Evolutionary conservation across 2,888 invertebrate genomes (phyloP), one percentile per base, ranked within the genome.

Genomic region (Andrena bucephala): DNA sequence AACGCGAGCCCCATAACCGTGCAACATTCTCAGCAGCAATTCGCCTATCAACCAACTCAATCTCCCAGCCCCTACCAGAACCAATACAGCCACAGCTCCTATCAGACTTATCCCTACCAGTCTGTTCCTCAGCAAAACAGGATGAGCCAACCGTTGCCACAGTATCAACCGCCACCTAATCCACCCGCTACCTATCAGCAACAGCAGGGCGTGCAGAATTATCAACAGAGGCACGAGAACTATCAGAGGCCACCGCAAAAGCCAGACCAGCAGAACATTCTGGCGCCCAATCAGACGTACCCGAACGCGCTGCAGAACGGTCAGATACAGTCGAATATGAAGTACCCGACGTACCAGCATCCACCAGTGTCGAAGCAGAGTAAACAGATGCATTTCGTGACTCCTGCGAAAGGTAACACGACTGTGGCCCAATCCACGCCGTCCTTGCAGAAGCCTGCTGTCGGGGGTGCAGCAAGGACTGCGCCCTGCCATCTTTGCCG

Each of bases 401-500:
- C 96, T 0, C 96, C 96, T 10, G 96, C 97, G 2, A 97, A 97
- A 90, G 96, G 96, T 1, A 96, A 96, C 6, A 94, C 94, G 2
- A 27, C 94, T 92, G 82, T 95, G 95, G 90, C 96, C 95, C 91
- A 95, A 95, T 57, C 96, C 96, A 83, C 98, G 97, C 69, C 85
- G 66, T 54, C 86, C 27, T 54, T 88, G 31, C 88, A 86, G 36
- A 88, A 86, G 8, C 50, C 88, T 2, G 57, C 29, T 7, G 68
- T 83, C 7, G 52, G 71, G 2, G 52, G 63, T 1, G 3, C 72
- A 13, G 57, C 94, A 27, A 95, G 96, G 89, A 96, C 96, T 78
- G 95, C 96, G 10, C 96, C 96, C 79, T 98, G 98, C 93, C 97
- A 97, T 94, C 95, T 99, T 89, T 99, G 98, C 94, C 95, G 98